Percentiles rank a stretch among this genome's conserved stretches.
Conservation (phyloP, 2,888 invertebrate genomes). For the Catocala nupta region DNA sequence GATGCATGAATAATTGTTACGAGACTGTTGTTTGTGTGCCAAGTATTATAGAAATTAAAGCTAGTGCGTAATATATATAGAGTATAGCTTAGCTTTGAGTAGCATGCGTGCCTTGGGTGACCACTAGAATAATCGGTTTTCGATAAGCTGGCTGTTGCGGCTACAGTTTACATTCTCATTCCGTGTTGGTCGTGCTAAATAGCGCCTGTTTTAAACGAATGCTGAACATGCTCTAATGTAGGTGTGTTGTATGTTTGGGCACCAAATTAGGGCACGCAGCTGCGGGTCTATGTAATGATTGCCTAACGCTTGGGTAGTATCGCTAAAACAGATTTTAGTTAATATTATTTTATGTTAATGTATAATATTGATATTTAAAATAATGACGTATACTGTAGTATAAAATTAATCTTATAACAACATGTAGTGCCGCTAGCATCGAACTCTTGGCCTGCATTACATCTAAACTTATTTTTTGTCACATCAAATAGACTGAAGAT, state of each 20-base stretch:
- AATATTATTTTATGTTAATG: too few species aligned
- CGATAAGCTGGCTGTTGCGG: constrained; percentile 40
- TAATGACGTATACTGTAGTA: too few species aligned
- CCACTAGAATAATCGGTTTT: constrained; percentile 52
- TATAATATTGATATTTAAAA: too few species aligned
- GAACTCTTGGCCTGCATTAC: too few species aligned
- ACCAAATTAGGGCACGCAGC: constrained; percentile 10
- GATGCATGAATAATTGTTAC: too few species aligned
- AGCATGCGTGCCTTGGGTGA: constrained; percentile 8
- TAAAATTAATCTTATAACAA: too few species aligned
- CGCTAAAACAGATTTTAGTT: background rate
- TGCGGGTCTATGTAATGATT: constrained; percentile 8
- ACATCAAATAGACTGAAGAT: too few species aligned
- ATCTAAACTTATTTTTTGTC: too few species aligned
- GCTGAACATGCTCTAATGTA: constrained; percentile 13
- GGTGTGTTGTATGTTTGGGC: background rate
- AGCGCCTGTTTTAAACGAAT: constrained; percentile 18
- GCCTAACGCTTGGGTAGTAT: background rate
- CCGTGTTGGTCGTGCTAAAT: constrained; percentile 24
- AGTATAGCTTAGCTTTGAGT: constrained; percentile 9
- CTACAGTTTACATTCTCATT: constrained; percentile 40
- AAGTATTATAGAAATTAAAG: too few species aligned
- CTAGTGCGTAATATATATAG: background rate
- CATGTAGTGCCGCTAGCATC: too few species aligned
- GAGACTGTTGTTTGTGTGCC: too few species aligned